Conservation (phyloP, 1,140 invertebrate species). For the Colletes gigas region DNA sequence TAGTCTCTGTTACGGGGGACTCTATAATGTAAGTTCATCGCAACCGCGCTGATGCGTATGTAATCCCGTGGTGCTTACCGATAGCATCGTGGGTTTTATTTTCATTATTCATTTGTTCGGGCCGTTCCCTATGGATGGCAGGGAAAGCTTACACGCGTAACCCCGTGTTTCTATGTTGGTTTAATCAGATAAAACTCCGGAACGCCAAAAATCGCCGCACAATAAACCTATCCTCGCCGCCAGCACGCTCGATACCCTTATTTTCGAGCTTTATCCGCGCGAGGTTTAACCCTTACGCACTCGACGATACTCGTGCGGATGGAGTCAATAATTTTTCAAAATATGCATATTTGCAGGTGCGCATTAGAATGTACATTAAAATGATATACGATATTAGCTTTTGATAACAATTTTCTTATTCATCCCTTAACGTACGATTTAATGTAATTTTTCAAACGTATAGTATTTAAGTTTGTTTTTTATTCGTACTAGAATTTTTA, state of each 20-base stretch:
- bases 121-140: conserved; percentile 73
- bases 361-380: too few relatives aligned
- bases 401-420: too few relatives aligned
- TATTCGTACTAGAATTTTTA: too few relatives aligned
- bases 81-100: conserved; percentile 80
- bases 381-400: too few relatives aligned
- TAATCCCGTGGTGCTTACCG: conserved; percentile 79
- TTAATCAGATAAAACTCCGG: conserved; percentile 80
- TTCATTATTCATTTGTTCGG: conserved; percentile 81
- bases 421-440: too few relatives aligned
- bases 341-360: too few relatives aligned
- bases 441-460: too few relatives aligned
- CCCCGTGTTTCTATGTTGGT: conserved; percentile 79
- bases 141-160: conserved; percentile 77
- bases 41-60: conserved; percentile 77
- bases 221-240: conserved; percentile 3
- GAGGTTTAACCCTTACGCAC: too few relatives aligned
- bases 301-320: too few relatives aligned
- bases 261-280: neutral
- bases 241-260: neutral
- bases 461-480: too few relatives aligned
- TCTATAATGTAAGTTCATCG: conserved; percentile 75
- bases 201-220: conserved; percentile 67
- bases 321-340: too few relatives aligned
- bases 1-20: conserved; percentile 23